These are phyloP conservation scores for Enteromius radiatus DNA, from an alignment of 2,797 vertebrate species.

Conservation along the genomic window DNA sequence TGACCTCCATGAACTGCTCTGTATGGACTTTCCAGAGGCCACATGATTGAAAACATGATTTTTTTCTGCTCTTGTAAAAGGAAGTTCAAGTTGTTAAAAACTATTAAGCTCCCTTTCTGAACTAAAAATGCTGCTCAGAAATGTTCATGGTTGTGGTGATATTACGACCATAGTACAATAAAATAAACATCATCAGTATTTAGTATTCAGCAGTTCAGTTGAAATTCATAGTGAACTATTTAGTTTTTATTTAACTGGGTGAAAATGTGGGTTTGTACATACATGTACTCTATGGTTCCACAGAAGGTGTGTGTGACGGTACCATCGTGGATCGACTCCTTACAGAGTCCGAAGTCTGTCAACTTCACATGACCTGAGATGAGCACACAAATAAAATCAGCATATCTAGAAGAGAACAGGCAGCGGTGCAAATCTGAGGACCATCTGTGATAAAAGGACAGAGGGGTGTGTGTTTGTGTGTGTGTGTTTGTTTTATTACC, in stretches of 20 bases:
- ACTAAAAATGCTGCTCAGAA: neutral
- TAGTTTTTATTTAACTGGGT: neutral
- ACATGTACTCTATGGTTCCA: slow-evolving; percentile 95
- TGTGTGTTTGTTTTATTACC: slow-evolving; percentile 73
- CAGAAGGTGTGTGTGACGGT: slow-evolving; percentile 91
- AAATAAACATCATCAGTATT: neutral
- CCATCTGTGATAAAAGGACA: slow-evolving; percentile 20
- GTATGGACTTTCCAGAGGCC: slow-evolving; percentile 16
- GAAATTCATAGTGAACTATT: neutral
- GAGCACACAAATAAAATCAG: neutral
- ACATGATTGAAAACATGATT: neutral
- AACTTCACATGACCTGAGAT: slow-evolving; percentile 86
- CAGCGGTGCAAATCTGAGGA: neutral
- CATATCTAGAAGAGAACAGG: neutral
- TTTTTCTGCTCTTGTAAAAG: neutral
- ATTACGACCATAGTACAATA: neutral
- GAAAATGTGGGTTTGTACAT: slow-evolving; percentile 63
- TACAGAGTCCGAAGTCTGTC: slow-evolving; percentile 90
- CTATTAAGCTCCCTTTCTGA: neutral
- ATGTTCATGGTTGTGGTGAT: neutral
- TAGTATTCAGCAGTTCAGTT: neutral
- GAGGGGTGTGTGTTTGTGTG: neutral
- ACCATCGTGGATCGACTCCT: slow-evolving; percentile 90
- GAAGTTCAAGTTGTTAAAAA: neutral
- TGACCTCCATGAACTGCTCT: slow-evolving; percentile 24